These are phyloP conservation scores for Phyllotis vaccarum DNA, from an alignment of 2,797 vertebrate species.

Conservation along the genomic window DNA sequence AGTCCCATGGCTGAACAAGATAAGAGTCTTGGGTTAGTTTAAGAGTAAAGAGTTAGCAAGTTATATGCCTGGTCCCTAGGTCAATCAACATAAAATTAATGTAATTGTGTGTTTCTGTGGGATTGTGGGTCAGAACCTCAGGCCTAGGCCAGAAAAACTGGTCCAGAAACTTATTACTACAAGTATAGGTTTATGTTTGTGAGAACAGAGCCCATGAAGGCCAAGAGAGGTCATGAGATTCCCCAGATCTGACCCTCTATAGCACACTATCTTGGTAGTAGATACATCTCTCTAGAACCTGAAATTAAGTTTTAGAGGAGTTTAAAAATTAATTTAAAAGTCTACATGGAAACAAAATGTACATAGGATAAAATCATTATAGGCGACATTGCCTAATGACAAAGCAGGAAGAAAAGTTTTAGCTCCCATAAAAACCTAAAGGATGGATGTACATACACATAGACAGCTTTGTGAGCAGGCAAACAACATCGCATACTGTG, in stretches of 20 bases:
- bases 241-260: background rate
- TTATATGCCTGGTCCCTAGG: no score
- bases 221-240: background rate
- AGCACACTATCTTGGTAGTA: background rate
- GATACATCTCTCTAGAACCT: background rate
- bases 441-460: background rate
- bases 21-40: no score
- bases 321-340: background rate
- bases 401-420: background rate
- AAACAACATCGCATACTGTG: background rate
- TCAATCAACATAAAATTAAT: no score
- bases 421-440: background rate
- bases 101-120: no score
- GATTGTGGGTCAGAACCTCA: no score
- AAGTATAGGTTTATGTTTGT: background rate
- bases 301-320: background rate
- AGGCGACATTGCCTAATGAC: background rate
- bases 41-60: no score
- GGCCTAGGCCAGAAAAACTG: no score
- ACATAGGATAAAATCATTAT: background rate
- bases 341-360: background rate
- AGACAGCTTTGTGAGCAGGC: background rate
- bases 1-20: no score
- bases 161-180: no score
- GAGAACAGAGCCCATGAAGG: background rate